Base-by-base conservation (phyloP, 2,113 vertebrate genomes). In the Lethenteron camtschaticum region DNA sequence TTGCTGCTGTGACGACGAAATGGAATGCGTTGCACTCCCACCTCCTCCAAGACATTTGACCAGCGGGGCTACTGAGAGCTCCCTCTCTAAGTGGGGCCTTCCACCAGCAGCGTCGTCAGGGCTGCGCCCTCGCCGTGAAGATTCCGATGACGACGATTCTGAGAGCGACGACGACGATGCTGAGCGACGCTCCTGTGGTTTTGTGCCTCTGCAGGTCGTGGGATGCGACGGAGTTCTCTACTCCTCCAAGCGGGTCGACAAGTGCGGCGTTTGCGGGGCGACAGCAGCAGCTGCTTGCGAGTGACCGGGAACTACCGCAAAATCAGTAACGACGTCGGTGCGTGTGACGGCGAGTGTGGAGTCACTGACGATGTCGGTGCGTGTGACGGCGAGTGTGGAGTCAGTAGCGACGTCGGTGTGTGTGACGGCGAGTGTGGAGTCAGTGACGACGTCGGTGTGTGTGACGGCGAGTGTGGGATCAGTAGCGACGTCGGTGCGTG, bases 191-290 rank as follows among this genome's bases (percentile, higher is more conserved):
- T 41, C 41, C 41, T 41, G 41, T 5, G 41, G 41, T 41, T 41
- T 41, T 41, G 41, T 41, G 41, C 41, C 41, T 41, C 41, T 69
- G 9, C 75, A 99, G 94, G 91, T 90, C 13, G 94, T 99, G 69
- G 94, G 94, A 72, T 99, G 94, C 12, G 94, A 96, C 11, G 88
- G 86, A 57, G 79, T 85, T 75, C 79, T 90, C 73, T 82, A 86
- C 75, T 88, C 87, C 56, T 78, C 82, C 71, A 81, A 74, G 77
- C 79, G 77, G 0, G 78, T 86, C 71, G 88, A 90, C 77, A 82
- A 82, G 77, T 90, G 86, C 75, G 85, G 85, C 69, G 78, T 87
- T 20, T 90, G 88, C 71, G 87, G 84, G 88, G 87, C 58, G 81
- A 83, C 16, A 86, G 86, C 75, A 82, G 81, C 68, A 82, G 85